Percentiles rank a stretch among this genome's conserved stretches.
These are phyloP conservation scores for Caenorhabditis latens DNA, from an alignment of 1,140 invertebrate species.

Conservation along the genomic window DNA sequence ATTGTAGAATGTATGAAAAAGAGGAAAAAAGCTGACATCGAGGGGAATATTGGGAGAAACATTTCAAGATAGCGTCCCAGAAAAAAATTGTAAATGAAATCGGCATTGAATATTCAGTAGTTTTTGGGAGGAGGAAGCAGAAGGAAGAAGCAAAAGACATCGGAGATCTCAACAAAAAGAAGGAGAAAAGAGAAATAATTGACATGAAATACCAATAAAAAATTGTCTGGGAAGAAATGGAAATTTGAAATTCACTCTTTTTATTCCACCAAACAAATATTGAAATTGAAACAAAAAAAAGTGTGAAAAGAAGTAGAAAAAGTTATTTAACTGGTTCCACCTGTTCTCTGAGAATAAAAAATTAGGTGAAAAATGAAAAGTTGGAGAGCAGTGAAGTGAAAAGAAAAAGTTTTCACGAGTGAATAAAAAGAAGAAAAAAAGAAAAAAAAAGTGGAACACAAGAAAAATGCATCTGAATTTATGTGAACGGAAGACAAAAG, in stretches of 20 bases:
- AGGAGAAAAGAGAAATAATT: neutral
- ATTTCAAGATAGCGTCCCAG: neutral
- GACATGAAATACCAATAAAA: neutral
- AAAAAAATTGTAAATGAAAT: slow-evolving; percentile 40
- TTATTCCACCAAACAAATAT: no score
- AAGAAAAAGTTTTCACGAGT: neutral
- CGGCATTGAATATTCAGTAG: slow-evolving; percentile 41
- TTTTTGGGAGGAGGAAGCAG: neutral
- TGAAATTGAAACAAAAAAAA: neutral
- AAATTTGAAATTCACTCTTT: neutral
- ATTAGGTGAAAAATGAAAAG: neutral
- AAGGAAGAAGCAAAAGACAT: slow-evolving; percentile 12
- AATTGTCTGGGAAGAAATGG: neutral
- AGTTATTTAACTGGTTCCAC: neutral
- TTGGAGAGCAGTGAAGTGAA: neutral
- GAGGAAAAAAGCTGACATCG: neutral
- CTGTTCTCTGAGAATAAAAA: slow-evolving; percentile 8
- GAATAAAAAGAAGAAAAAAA: neutral
- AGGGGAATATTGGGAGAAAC: neutral
- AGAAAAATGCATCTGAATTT: neutral
- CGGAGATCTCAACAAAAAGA: slow-evolving; percentile 15
- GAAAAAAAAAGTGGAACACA: neutral
- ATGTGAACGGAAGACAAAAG: neutral
- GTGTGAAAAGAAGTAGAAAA: neutral
- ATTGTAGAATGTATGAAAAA: no score